A percentile compares a stretch with the other conserved stretches of the same genome.
These are phyloP conservation scores for Nemapogon koenigi DNA, from an alignment of 2,888 invertebrate species.

Conservation along the genomic window DNA sequence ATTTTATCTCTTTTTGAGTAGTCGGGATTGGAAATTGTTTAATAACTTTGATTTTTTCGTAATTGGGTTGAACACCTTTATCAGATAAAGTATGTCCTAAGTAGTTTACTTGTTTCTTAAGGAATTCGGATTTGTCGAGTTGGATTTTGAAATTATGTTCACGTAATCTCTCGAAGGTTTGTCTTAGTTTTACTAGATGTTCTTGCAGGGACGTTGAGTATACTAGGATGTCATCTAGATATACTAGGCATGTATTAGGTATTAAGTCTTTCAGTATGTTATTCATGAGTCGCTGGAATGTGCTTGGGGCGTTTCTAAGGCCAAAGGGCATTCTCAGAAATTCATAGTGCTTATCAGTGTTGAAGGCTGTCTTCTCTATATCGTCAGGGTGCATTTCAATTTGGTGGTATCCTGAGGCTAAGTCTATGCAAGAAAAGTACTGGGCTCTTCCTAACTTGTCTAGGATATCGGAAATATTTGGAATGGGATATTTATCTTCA, in stretches of 20 bases:
- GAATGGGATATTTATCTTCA: slow-evolving; percentile 20
- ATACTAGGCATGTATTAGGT: slow-evolving; percentile 17
- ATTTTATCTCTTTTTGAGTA: slow-evolving; percentile 9
- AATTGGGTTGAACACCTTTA: slow-evolving; percentile 15
- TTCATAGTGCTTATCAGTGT: slow-evolving; percentile 19
- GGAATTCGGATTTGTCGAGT: slow-evolving; percentile 20
- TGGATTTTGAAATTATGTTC: slow-evolving; percentile 18
- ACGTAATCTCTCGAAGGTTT: slow-evolving; percentile 16
- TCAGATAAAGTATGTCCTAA: slow-evolving; percentile 20
- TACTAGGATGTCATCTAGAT: slow-evolving; percentile 23
- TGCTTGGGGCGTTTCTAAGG: slow-evolving; percentile 20
- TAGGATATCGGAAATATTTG: slow-evolving; percentile 19
- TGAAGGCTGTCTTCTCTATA: slow-evolving; percentile 21
- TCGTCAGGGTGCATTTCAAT: slow-evolving; percentile 14
- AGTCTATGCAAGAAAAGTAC: slow-evolving; percentile 13
- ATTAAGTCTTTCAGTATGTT: slow-evolving; percentile 19
- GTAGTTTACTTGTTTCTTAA: slow-evolving; percentile 19
- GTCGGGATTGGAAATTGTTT: slow-evolving; percentile 9
- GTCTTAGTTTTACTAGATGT: slow-evolving; percentile 14
- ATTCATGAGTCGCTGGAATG: slow-evolving; percentile 28
- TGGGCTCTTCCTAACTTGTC: slow-evolving; percentile 18
- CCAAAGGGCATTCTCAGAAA: slow-evolving; percentile 22
- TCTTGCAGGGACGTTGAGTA: slow-evolving; percentile 17
- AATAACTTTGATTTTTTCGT: slow-evolving; percentile 16
- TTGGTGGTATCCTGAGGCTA: slow-evolving; percentile 12